A percentile compares a stretch with the other conserved stretches of the same genome.
Conservation (phyloP, 2,888 invertebrate species). For the Agapostemon virescens region DNA sequence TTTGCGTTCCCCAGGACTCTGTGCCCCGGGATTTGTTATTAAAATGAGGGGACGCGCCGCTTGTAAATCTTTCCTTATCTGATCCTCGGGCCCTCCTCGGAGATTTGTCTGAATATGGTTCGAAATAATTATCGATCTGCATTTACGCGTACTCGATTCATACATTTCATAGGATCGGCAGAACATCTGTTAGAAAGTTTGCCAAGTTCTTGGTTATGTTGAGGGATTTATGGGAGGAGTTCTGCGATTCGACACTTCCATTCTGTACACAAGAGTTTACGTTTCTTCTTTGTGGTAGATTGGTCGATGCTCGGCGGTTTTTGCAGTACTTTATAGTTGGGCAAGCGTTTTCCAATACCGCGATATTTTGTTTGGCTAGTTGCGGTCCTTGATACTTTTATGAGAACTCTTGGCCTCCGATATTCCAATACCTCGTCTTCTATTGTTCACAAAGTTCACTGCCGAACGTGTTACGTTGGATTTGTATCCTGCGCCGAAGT, state of each 20-base stretch:
- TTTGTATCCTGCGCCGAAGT: too few relatives aligned
- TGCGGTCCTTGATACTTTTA: neutral
- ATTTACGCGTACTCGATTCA: neutral
- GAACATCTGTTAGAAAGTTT: neutral
- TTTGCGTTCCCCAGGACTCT: neutral
- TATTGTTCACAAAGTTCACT: too few relatives aligned
- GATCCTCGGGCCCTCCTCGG: neutral
- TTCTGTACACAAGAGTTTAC: neutral
- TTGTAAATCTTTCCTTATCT: conserved; percentile 26
- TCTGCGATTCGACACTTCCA: neutral
- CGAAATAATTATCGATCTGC: conserved; percentile 1
- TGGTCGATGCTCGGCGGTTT: neutral
- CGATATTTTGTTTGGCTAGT: neutral
- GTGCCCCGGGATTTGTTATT: conserved; percentile 5
- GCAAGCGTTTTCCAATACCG: neutral
- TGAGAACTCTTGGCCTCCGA: neutral
- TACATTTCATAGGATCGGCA: neutral
- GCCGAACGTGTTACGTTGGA: too few relatives aligned
- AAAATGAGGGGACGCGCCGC: neutral
- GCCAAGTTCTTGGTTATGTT: neutral
- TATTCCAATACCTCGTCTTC: neutral
- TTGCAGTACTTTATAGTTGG: neutral
- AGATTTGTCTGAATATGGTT: conserved; percentile 12
- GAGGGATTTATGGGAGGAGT: neutral
- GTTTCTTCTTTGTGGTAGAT: neutral